These are phyloP conservation scores for Steatornis caripensis DNA, from an alignment of 2,113 vertebrate genomes.

Conservation along the genomic window DNA sequence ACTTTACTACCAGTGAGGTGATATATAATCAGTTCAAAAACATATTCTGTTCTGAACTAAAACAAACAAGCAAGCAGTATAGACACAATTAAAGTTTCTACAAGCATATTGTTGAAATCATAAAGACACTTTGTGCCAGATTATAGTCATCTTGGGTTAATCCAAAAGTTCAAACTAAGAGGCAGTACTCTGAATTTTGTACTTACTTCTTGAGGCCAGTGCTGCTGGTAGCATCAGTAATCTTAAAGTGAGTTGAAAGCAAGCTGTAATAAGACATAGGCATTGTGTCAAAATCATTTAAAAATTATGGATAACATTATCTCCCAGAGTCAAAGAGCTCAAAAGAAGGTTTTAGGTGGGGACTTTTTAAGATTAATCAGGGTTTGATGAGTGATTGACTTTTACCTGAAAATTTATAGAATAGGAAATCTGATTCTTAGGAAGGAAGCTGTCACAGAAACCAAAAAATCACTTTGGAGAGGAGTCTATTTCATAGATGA, in stretches of 20 bases:
- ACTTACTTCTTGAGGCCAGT: neutral
- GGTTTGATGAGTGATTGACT: neutral
- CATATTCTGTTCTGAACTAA: neutral
- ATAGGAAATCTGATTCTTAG: neutral
- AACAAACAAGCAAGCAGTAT: neutral
- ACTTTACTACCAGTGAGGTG: neutral
- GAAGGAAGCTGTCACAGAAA: neutral
- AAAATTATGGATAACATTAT: neutral
- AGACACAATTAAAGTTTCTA: neutral
- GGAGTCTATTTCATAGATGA: neutral
- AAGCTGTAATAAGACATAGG: neutral
- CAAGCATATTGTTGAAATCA: neutral
- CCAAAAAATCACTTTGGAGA: neutral
- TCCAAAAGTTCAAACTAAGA: neutral
- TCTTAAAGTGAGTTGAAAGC: neutral
- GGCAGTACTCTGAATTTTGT: neutral
- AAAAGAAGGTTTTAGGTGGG: neutral
- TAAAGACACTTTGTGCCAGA: neutral
- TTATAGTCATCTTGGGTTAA: neutral
- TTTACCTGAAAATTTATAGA: neutral
- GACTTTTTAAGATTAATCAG: neutral
- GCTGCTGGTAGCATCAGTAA: neutral
- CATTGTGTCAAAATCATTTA: neutral
- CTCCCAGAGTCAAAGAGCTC: neutral
- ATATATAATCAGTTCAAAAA: neutral